These are phyloP conservation scores for Catocala fraxini DNA, from an alignment of 2,888 invertebrate genomes.

Conservation along the genomic window DNA sequence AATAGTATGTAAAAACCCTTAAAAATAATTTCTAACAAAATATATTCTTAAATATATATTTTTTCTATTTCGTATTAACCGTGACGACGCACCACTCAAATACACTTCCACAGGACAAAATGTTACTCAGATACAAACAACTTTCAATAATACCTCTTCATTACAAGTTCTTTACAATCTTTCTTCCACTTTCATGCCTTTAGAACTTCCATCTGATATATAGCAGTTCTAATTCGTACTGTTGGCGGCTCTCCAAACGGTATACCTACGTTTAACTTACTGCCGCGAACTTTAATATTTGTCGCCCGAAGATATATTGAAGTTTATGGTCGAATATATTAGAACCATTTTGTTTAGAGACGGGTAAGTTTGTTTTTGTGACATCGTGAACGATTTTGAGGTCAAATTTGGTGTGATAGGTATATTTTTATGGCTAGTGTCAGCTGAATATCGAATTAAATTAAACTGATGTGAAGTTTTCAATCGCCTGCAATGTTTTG, in stretches of 20 bases:
- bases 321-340: constrained; percentile 56
- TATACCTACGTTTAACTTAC: constrained; percentile 52
- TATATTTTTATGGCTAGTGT: no score
- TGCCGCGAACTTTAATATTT: constrained; percentile 68
- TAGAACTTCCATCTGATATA: constrained; percentile 70
- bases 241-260: constrained; percentile 60
- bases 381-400: constrained; percentile 1
- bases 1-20: no score
- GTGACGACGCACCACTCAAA: no score
- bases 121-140: background rate
- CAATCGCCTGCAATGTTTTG: no score
- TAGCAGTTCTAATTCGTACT: constrained; percentile 69
- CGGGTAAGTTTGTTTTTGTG: constrained; percentile 26
- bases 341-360: constrained; percentile 38
- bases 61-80: no score
- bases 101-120: no score
- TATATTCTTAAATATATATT: no score
- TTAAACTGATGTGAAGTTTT: no score
- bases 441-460: no score
- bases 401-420: background rate
- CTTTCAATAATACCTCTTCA: constrained; percentile 15
- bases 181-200: constrained; percentile 62
- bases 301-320: constrained; percentile 65
- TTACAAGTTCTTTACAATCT: constrained; percentile 45
- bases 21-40: no score